Percentiles rank a stretch among this genome's conserved stretches.
These are phyloP conservation scores for Maniola hyperantus DNA, from an alignment of 2,888 invertebrate genomes.

Conservation along the genomic window DNA sequence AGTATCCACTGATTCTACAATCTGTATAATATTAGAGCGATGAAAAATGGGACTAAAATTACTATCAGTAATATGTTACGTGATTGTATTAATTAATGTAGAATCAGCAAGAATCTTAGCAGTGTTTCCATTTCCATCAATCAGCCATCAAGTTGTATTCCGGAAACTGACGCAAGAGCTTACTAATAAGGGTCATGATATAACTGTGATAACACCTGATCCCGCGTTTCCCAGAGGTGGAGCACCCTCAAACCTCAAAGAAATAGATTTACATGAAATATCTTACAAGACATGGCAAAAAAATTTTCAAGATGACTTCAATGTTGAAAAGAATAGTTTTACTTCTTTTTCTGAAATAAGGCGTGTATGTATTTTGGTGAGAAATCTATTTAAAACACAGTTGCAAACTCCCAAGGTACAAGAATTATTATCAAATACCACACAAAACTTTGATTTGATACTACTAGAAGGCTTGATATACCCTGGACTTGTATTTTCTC, in stretches of 20 bases:
- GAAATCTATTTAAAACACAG: constrained; percentile 34
- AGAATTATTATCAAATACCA: constrained; percentile 35
- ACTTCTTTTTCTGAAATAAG: constrained; percentile 11
- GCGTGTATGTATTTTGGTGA: not conserved
- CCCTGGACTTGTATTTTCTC: constrained; percentile 47
- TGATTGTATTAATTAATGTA: constrained; percentile 6
- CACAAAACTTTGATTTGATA: constrained; percentile 50
- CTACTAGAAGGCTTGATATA: constrained; percentile 48
- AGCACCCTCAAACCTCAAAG: constrained; percentile 50
- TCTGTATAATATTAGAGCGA: not conserved
- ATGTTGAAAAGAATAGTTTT: constrained; percentile 22
- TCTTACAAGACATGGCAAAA: constrained; percentile 49
- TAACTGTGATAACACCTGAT: constrained; percentile 59
- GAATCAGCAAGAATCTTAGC: constrained; percentile 53
- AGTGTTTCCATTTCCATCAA: constrained; percentile 54
- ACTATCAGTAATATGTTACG: constrained; percentile 5
- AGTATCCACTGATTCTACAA: not conserved
- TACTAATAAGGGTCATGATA: constrained; percentile 58
- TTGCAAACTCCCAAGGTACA: constrained; percentile 37
- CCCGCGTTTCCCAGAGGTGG: constrained; percentile 51
- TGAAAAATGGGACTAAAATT: not conserved
- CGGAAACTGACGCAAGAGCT: constrained; percentile 56
- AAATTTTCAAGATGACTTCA: constrained; percentile 27
- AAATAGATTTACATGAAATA: constrained; percentile 54
- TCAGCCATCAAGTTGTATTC: constrained; percentile 55